These are phyloP conservation scores for Tenualosa thibaudeaui DNA, from an alignment of 2,797 vertebrate genomes.

Conservation along the genomic window DNA sequence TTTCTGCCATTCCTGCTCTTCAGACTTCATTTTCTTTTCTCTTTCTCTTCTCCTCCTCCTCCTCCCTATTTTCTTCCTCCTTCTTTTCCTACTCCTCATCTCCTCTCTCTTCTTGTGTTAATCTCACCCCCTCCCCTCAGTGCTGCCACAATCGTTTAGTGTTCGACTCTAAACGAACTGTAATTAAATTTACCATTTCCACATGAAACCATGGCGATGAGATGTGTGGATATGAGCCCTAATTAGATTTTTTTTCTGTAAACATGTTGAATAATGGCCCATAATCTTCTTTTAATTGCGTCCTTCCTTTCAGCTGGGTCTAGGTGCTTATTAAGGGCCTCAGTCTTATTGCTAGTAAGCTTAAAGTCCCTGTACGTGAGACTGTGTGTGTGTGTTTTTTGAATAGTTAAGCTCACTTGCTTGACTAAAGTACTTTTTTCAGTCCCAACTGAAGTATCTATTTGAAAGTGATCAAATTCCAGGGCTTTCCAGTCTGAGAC, in stretches of 20 bases:
- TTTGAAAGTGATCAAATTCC: neutral
- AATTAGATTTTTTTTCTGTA: constrained; percentile 57
- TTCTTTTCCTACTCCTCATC: neutral
- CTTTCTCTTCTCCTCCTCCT: neutral
- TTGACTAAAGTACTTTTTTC: neutral
- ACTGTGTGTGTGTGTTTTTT: neutral
- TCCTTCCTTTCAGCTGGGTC: constrained; percentile 38
- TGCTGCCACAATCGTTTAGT: neutral
- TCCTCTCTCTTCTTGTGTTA: neutral
- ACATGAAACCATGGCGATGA: neutral
- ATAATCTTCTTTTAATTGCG: constrained; percentile 54
- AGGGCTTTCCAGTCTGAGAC: neutral
- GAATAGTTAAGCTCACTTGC: neutral
- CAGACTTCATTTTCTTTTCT: neutral
- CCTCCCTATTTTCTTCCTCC: neutral
- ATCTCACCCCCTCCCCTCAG: neutral
- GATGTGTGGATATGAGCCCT: constrained; percentile 53
- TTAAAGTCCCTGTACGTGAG: neutral
- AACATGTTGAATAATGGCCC: constrained; percentile 44
- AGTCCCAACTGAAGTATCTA: neutral
- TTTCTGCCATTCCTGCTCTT: neutral
- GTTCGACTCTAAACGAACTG: constrained; percentile 12
- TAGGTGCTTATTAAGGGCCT: neutral
- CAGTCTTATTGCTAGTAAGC: neutral
- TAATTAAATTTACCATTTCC: constrained; percentile 44